Evolutionary conservation across 2,113 vertebrate genomes (phyloP), one percentile per base, ranked within the genome.

Genomic region (Xiphophorus maculatus): DNA sequence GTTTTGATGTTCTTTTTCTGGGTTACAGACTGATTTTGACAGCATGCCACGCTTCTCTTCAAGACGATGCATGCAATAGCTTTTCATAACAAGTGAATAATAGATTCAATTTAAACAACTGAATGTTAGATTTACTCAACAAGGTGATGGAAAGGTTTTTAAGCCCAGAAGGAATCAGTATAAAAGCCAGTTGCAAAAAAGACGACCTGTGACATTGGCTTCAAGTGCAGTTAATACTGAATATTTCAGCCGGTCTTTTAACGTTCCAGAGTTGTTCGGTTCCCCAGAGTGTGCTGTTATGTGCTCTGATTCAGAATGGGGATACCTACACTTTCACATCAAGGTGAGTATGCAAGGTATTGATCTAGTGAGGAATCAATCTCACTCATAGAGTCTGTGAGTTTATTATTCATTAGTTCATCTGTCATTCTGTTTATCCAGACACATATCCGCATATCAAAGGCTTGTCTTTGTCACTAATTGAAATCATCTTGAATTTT

Each of bases 381-480:
- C 79, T 81, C 71, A 76, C 82, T 87, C 76, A 84, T 79, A 29
- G 84, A 86, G 83, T 89, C 84, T 62, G 76, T 83, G 79, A 64
- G 84, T 93, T 88, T 87, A 85, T 92, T 90, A 93, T 92, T 92
- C 84, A 93, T 91, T 72, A 82, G 63, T 84, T 77, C 82, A 80
- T 85, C 88, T 73, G 82, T 85, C 80, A 85, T 81, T 83, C 83
- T 83, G 82, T 83, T 87, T 82, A 88, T 87, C 62, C 37, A 27
- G 67, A 74, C 79, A 76, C 65, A 72, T 85, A 88, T 83, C 73
- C 73, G 32, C 13, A 42, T 87, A 87, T 89, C 80, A 88, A 88
- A 89, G 74, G 69, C 30, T 63, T 73, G 68, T 44, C 62, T 62
- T 69, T 76, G 79, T 81, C 83, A 79, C 74, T 84, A 84, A 90